Conservation (phyloP, 2,113 vertebrate species). For the Nerophis ophidion region DNA sequence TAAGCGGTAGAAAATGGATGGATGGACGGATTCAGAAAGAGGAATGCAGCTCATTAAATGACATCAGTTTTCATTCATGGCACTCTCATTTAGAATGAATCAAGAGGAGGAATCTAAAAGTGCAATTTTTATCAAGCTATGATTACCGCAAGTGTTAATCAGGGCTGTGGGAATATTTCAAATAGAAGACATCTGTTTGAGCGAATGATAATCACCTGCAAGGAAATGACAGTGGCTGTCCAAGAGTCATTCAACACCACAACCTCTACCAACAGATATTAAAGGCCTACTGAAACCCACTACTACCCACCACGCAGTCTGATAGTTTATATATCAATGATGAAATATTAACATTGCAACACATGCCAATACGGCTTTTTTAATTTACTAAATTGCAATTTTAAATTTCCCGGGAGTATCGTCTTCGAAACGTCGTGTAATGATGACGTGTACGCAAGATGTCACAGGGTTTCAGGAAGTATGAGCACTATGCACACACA, state of each 20-base stretch:
- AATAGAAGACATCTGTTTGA: constrained; percentile 39
- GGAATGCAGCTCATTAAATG: constrained; percentile 24
- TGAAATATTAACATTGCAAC: no score
- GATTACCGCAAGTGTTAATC: constrained; percentile 57
- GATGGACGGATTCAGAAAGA: constrained; percentile 24
- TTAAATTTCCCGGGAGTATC: no score
- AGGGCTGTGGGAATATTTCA: constrained; percentile 23
- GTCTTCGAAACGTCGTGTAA: no score
- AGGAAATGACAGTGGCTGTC: constrained; percentile 30
- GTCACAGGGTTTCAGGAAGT: no score
- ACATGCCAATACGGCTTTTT: no score
- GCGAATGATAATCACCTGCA: constrained; percentile 38
- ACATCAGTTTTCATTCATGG: constrained; percentile 39
- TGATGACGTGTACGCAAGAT: no score
- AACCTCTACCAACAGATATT: constrained; percentile 17
- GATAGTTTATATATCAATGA: no score
- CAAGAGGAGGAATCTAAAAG: constrained; percentile 44
- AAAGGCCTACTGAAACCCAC: no score
- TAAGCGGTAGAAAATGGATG: no score
- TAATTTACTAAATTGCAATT: no score
- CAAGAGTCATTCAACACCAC: constrained; percentile 22
- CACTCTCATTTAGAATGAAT: constrained; percentile 41
- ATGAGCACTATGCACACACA: no score
- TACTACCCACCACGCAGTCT: no score
- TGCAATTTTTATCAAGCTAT: constrained; percentile 46